Percentiles rank a stretch among this genome's conserved stretches.
Conservation (phyloP, 2,113 vertebrate species). For the Pomatorhinus ruficollis region DNA sequence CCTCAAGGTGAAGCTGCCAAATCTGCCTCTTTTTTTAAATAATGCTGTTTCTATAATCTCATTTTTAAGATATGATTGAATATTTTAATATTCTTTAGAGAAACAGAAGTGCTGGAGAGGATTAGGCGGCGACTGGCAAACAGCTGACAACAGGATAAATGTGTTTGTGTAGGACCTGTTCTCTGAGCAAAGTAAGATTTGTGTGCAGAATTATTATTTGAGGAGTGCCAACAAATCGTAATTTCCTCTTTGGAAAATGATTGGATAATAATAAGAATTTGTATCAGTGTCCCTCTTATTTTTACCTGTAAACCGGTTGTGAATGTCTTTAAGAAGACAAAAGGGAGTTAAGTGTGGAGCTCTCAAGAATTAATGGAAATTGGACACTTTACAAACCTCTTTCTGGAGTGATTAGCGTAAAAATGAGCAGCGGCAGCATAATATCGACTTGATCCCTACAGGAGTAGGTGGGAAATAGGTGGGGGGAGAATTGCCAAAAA, state of each 20-base stretch:
- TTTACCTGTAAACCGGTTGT: neutral
- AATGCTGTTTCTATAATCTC: neutral
- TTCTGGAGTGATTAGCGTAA: neutral
- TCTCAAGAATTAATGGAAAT: neutral
- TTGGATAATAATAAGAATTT: neutral
- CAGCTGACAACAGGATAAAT: neutral
- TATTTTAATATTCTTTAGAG: neutral
- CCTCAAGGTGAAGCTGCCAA: neutral
- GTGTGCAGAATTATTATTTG: neutral
- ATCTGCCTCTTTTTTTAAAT: neutral
- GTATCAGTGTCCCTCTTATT: neutral
- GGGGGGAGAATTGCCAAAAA: neutral
- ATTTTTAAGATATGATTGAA: neutral
- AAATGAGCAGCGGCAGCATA: neutral
- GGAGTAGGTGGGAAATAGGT: neutral
- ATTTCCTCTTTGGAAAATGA: neutral
- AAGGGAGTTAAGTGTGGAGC: neutral
- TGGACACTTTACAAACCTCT: neutral
- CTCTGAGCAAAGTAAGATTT: neutral
- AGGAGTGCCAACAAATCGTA: neutral
- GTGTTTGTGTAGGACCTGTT: neutral
- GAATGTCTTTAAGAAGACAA: neutral
- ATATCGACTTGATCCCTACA: neutral
- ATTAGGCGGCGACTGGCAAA: neutral
- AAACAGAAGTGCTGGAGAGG: neutral